phyloP scores from a whole-genome alignment of 92 coral and sea anemone species.

The Palythoa grandiflora region DNA sequence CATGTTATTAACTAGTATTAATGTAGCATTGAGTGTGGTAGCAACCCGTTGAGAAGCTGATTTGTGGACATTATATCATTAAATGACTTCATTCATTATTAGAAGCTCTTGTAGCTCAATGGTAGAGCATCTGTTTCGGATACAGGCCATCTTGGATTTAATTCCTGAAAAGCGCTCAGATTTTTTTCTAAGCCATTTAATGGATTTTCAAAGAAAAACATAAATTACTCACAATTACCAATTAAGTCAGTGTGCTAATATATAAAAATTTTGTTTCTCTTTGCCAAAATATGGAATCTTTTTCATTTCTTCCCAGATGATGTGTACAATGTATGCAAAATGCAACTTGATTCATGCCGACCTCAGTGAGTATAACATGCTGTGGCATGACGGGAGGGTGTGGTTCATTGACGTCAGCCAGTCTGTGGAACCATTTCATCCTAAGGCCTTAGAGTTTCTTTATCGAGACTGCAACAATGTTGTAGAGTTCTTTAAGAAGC shows the following conservation, averaged over 20 bases:
- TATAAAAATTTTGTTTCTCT: background rate
- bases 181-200: too few relatives aligned
- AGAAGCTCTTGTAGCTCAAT: too few relatives aligned
- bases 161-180: too few relatives aligned
- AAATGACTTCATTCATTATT: too few relatives aligned
- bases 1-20: too few relatives aligned
- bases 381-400: conserved; percentile 85
- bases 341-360: conserved; percentile 95
- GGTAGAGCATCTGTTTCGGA: too few relatives aligned
- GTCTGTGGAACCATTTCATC: conserved; percentile 95
- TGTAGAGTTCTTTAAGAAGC: conserved; percentile 85
- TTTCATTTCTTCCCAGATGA: conserved; percentile 65
- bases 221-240: too few relatives aligned
- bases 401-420: conserved; percentile 98
- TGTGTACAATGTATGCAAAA: conserved; percentile 92
- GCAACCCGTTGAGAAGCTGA: too few relatives aligned
- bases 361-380: conserved; percentile 96
- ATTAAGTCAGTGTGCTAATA: background rate
- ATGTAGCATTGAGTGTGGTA: too few relatives aligned
- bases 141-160: too few relatives aligned
- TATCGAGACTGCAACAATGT: conserved; percentile 93
- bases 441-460: conserved; percentile 93
- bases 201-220: too few relatives aligned
- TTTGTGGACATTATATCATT: too few relatives aligned
- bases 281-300: background rate